A percentile compares a stretch with the other conserved stretches of the same genome.
Conservation (phyloP, 1,140 invertebrate species). For the Stenopsyche tienmushanensis region DNA sequence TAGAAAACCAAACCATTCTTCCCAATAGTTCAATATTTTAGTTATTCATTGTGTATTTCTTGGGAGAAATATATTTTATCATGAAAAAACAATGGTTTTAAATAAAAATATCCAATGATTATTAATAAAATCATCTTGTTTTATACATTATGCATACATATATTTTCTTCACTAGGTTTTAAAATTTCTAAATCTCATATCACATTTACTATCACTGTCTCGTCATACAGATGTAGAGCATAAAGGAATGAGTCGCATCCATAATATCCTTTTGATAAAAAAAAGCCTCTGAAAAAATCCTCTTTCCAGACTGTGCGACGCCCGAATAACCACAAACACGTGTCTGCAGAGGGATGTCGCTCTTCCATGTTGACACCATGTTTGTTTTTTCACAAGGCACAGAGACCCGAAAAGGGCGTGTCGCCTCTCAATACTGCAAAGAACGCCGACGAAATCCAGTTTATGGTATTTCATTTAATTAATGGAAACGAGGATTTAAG, state of each 20-base stretch:
- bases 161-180: too few relatives aligned
- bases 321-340: slow-evolving; percentile 20
- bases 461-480: background rate
- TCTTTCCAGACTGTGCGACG: slow-evolving; percentile 9
- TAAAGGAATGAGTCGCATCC: background rate
- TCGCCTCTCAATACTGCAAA: background rate
- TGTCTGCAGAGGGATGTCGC: background rate
- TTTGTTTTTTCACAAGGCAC: background rate
- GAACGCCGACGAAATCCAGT: background rate
- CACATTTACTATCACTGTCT: background rate
- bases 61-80: background rate
- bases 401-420: background rate
- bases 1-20: background rate
- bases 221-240: background rate
- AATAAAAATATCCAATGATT: background rate
- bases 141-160: too few relatives aligned
- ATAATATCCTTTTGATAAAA: background rate
- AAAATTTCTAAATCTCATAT: background rate
- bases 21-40: background rate
- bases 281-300: background rate
- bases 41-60: background rate
- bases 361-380: background rate
- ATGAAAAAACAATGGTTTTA: background rate
- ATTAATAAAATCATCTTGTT: too few relatives aligned
- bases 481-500: background rate